Base-by-base conservation (phyloP, 2,888 invertebrate genomes). In the Drosophila rubida region DNA sequence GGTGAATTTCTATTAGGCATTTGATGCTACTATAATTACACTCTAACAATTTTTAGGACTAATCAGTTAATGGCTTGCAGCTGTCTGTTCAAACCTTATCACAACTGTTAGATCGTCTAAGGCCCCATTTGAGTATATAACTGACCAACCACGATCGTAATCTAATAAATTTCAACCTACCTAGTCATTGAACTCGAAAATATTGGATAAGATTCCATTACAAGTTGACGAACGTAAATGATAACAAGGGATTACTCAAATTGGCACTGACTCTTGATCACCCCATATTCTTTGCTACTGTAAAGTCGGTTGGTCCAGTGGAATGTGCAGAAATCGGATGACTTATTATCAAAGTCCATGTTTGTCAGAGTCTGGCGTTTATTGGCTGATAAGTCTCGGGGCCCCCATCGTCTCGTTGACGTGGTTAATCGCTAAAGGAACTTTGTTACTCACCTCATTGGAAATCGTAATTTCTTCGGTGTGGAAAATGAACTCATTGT, bases 381-480 rank as follows among this genome's bases (percentile, higher is more conserved):
- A 48, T 58, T 39, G 62, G 25, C 72, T 84, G 88, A 80, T 87
- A 85, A 69, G 77, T 41, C 27, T 23, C 13, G 75, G 62, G 27
- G 62, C 68, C 59, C 74, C 78, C 69, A 67, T 45, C 53, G 69
- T 59, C 48, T 59, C n/a, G 58, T 54, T 72, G 73, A 74, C 78
- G 73, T 74, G 74, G 74, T 68, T 63, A 68, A 62, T 75, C 75
- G 32, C 35, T 32, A 46, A 39, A 11, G 39, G 69, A 50, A 66
- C 75, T 74, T 83, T 78, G 48, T 53, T 72, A 93, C 93, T 93
- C 80, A 95, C 95, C 93, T 95, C 95, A 78, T 94, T 95, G 0
- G 93, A 93, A 72, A 95, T 94, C 46, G 95, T 94, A 50, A 93
- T 92, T 85, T 94, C 93, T 45, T 90, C 78, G 79, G 93, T 92